Base-by-base conservation (phyloP, 1,140 invertebrate species). In the Neoseiulus cucumeris region DNA sequence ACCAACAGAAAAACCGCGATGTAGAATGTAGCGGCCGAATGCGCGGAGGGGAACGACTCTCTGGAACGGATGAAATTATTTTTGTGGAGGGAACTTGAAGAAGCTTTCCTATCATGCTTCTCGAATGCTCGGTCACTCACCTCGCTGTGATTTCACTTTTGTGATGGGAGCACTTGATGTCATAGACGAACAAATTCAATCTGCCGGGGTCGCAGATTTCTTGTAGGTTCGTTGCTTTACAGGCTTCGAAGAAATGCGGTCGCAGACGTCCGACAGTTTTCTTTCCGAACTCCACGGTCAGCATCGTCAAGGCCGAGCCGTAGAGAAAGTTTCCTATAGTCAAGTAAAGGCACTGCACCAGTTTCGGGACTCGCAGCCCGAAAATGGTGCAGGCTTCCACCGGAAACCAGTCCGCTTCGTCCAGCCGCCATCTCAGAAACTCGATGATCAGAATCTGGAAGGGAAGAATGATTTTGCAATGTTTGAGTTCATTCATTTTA, bases 1-100 rank as follows among this genome's bases (percentile, higher is more conserved):
- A 59, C 51, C 51, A 59, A 20, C 14, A 59, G 51, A 20, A 29
- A 59, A 33, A 59, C 51, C 25, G 51, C 51, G 51, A 59, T 59
- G 22, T 59, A 59, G 33, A 59, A 59, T 18, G 51, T 29, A 25
- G 51, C 51, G 14, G 51, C 51, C 14, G 51, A 25, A 33, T 59
- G 51, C 17, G 51, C 51, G 17, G 51, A 59, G 14, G 51, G 51
- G 33, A 59, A 59, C 17, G 51, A 59, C 33, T 59, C 51, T 33
- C 51, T 59, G 22, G 14, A 25, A 25, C 25, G 22, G 4, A 6
- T 9, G 9, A 4, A 9, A 39, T 39, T 39, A 4, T 39, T 39
- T 9, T 39, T 39, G 9, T 39, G 4, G 33, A 39, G 33, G 33
- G 33, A 9, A 9, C 9, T 6, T 39, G 33, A n/a, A n/a, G n/a